These are phyloP conservation scores for Diarsia mendica DNA, from an alignment of 2,888 invertebrate genomes.

Conservation along the genomic window DNA sequence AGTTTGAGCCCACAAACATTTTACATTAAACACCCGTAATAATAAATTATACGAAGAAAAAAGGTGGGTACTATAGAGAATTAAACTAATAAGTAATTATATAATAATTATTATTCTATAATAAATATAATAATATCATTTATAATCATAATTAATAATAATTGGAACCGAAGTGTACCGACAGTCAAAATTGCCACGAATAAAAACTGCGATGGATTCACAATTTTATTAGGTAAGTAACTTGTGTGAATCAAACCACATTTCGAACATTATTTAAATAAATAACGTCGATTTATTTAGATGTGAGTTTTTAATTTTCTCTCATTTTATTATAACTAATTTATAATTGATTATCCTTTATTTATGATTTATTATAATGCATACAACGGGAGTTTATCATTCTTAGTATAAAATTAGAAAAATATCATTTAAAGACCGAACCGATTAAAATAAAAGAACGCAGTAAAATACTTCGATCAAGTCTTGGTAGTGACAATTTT, in stretches of 20 bases:
- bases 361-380: conserved; percentile 1
- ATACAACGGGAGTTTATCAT: background rate
- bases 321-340: background rate
- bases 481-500: conserved; percentile 53
- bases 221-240: background rate
- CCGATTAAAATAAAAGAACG: background rate
- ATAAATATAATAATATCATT: conserved; percentile 64
- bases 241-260: conserved; percentile 53
- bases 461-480: conserved; percentile 21
- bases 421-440: background rate
- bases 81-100: conserved; percentile 54
- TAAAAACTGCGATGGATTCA: conserved; percentile 22
- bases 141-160: conserved; percentile 42
- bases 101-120: conserved; percentile 53
- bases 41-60: conserved; percentile 61
- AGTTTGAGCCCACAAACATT: conserved; percentile 44
- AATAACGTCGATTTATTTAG: background rate
- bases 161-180: conserved; percentile 45
- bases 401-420: background rate
- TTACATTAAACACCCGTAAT: conserved; percentile 58
- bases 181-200: conserved; percentile 55
- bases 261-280: background rate
- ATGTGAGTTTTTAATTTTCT: background rate
- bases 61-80: conserved; percentile 63
- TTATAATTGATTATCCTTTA: background rate